Base-by-base conservation (phyloP, 1,140 invertebrate genomes). In the Scaptomyza pallida region DNA sequence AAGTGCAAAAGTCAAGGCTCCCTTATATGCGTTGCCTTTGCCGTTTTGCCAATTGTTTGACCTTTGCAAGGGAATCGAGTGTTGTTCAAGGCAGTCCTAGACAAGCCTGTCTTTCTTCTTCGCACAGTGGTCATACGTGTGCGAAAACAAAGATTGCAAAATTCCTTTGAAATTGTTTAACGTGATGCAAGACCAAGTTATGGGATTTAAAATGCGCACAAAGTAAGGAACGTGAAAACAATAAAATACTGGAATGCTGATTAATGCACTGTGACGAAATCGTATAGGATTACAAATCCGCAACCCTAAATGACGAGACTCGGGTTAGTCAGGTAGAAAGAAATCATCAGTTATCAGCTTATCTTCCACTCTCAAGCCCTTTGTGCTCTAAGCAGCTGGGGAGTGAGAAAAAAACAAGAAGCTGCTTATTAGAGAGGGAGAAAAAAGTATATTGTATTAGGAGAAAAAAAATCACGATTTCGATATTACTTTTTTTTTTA, bases 1-100 rank as follows among this genome's bases (percentile, higher is more conserved):
- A 75, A 86, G 82, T 86, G 82, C 78, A 86, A 86, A 86, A 86
- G 82, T 86, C 81, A 86, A 88, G 81, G 81, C 82, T 80, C 78
- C 74, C 60, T n/a, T n/a, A n/a, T 37, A n/a, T 1, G 45, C 60
- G 61, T 30, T 30, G 26, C 26, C 26, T 68, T n/a, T 50, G 74
- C 70, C 65, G n/a, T 67, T 74, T 67, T 48, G 64, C 64, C 57
- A 21, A 61, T 48, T 75, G 45, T 80, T 69, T 78, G 81, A 86
- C 82, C 81, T 88, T 86, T 86, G 73, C 79, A 44, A 63, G 70
- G 70, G 26, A 40, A 55, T 60, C 75, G 55, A 77, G 69, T 78
- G 69, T 60, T 78, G 69, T 60, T 50, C 50, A 57, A 16, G 13
- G 33, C 40, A 86, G 76, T 76, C 80, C 81, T 86, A 73, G 80